Evolutionary conservation across 1,140 invertebrate genomes (phyloP).

Genomic region (Metaphire vulgaris): DNA sequence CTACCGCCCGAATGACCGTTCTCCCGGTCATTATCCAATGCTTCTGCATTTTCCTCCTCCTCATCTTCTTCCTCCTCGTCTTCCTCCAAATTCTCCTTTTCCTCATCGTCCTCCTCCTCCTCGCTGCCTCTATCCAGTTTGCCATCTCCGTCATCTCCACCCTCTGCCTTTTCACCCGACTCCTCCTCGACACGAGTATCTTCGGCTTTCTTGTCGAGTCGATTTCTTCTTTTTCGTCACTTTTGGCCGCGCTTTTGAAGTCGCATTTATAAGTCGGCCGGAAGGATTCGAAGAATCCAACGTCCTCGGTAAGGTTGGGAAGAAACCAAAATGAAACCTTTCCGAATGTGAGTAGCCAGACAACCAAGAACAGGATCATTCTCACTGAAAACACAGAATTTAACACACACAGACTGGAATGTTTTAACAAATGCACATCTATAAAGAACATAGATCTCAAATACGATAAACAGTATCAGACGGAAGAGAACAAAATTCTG

Average conservation of each 20-base stretch:
- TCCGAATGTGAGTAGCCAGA: slow-evolving; percentile 83
- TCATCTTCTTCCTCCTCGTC: slow-evolving; percentile 58
- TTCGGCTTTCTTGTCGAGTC: slow-evolving; percentile 31
- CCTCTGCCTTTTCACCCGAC: not conserved
- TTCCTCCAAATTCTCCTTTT: slow-evolving; percentile 26
- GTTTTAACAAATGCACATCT: too few relatives aligned
- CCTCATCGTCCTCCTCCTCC: slow-evolving; percentile 25
- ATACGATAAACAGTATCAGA: too few relatives aligned
- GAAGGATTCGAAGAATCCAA: slow-evolving; percentile 97
- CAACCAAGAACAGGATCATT: slow-evolving; percentile 79
- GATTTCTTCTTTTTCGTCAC: slow-evolving; percentile 38
- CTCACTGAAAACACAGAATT: slow-evolving; percentile 58
- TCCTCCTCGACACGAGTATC: slow-evolving; percentile 33
- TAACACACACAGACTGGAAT: not conserved
- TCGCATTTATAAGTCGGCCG: slow-evolving; percentile 79
- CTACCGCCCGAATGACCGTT: slow-evolving; percentile 6
- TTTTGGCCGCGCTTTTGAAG: slow-evolving; percentile 32
- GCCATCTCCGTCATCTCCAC: slow-evolving; percentile 29
- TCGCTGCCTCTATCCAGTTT: slow-evolving; percentile 28
- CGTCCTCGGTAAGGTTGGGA: slow-evolving; percentile 96
- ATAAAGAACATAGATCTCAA: too few relatives aligned
- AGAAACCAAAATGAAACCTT: slow-evolving; percentile 90
- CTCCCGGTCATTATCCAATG: not conserved
- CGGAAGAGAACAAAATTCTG: too few relatives aligned
- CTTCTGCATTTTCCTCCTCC: slow-evolving; percentile 22